phyloP scores from a whole-genome alignment of 2,797 vertebrate species.

The Cuniculus paca region DNA sequence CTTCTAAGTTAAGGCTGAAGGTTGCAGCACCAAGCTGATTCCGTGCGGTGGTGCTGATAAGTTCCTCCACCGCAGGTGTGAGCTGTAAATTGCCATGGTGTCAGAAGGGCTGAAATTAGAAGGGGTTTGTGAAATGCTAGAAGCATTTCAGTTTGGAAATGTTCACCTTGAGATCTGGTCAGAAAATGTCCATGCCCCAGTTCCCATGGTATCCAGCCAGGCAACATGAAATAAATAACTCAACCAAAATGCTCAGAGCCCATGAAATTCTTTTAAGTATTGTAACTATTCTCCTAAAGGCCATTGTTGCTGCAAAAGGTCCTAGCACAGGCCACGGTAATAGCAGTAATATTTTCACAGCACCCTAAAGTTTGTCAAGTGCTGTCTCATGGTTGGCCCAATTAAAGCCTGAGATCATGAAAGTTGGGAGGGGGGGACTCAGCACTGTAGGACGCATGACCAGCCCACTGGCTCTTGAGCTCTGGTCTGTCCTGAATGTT shows the following conservation, averaged over 20 bases:
- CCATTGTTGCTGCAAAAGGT: not conserved
- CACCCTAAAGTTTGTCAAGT: not conserved
- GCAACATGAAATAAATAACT: not conserved
- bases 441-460: rapidly evolving
- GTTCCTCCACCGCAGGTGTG: not conserved
- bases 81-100: not conserved
- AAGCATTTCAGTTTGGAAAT: not conserved
- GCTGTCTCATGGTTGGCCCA: not conserved
- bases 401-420: not conserved
- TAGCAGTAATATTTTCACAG: not conserved
- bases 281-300: not conserved
- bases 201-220: not conserved
- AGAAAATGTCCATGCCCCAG: not conserved
- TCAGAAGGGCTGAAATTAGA: not conserved
- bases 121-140: not conserved
- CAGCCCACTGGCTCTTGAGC: not conserved
- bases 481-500: not conserved
- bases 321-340: not conserved
- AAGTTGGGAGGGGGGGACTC: not conserved
- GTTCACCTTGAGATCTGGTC: not conserved
- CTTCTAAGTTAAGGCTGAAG: not conserved
- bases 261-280: not conserved
- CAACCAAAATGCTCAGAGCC: not conserved
- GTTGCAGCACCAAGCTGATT: not conserved
- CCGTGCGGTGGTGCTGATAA: not conserved